These are phyloP conservation scores for Drosophila mayaguana DNA, from an alignment of 2,888 invertebrate genomes.

Conservation along the genomic window DNA sequence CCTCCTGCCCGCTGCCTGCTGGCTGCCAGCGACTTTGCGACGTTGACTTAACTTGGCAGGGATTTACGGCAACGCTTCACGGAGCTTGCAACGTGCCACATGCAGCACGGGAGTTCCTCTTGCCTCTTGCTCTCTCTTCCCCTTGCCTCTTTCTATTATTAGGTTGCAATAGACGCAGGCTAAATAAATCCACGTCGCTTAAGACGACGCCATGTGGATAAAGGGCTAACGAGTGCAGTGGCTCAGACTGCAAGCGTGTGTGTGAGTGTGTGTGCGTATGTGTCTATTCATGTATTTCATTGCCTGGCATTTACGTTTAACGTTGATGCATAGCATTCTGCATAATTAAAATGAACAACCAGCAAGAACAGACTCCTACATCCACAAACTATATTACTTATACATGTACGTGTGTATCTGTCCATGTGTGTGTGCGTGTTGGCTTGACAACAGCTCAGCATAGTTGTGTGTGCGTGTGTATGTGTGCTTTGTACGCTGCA, in stretches of 20 bases:
- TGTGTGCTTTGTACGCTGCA: conserved; percentile 9
- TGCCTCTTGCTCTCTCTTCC: not conserved
- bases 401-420: not conserved
- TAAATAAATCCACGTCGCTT: conserved; percentile 79
- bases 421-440: not conserved
- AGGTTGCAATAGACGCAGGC: conserved; percentile 77
- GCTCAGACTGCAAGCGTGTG: conserved; percentile 6
- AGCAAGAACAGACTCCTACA: conserved; percentile 26
- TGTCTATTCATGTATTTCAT: conserved; percentile 66
- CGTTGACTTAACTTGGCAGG: conserved; percentile 81
- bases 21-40: conserved; percentile 58
- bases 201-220: conserved; percentile 61
- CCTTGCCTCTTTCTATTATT: conserved; percentile 54
- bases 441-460: not conserved
- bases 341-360: conserved; percentile 72
- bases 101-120: conserved; percentile 26
- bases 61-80: conserved; percentile 75
- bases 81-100: conserved; percentile 39
- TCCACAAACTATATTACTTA: conserved; percentile 18
- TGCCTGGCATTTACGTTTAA: conserved; percentile 77
- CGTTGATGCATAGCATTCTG: conserved; percentile 72
- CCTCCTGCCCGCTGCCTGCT: not conserved
- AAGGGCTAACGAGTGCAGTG: conserved; percentile 14
- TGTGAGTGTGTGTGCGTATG: conserved; percentile 9
- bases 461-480: conserved; percentile 8